Conservation (phyloP, 2,797 vertebrate species). For the Arvicola amphibius region DNA sequence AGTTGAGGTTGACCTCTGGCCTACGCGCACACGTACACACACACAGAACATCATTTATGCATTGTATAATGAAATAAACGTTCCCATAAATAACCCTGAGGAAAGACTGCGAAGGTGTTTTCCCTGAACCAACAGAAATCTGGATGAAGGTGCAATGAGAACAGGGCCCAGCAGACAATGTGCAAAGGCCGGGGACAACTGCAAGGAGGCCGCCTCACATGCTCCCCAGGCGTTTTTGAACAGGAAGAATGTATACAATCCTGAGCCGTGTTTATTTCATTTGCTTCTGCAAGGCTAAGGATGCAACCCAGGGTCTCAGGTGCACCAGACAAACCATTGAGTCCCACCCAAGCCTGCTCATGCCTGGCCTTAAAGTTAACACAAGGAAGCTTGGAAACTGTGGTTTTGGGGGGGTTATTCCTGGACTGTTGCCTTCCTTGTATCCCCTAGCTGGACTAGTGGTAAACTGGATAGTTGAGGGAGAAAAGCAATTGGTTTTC, state of each 20-base stretch:
- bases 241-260: background rate
- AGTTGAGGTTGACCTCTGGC: background rate
- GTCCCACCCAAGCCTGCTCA: background rate
- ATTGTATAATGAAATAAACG: background rate
- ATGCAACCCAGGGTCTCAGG: background rate
- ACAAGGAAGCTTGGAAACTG: background rate
- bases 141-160: background rate
- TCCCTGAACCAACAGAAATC: background rate
- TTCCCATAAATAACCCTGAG: background rate
- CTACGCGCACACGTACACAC: background rate
- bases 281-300: background rate
- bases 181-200: background rate
- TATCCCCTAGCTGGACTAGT: background rate
- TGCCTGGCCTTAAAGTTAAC: background rate
- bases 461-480: background rate
- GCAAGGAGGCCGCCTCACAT: too few relatives aligned
- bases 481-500: background rate
- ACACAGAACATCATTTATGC: background rate
- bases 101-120: background rate
- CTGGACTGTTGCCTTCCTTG: background rate
- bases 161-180: accelerated
- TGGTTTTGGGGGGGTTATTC: background rate
- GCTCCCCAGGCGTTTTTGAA: background rate
- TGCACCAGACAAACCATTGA: too few relatives aligned
- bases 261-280: background rate